Evolutionary conservation across 2,888 invertebrate species (phyloP).

Genomic region (Marasmarcha lunaedactyla): DNA sequence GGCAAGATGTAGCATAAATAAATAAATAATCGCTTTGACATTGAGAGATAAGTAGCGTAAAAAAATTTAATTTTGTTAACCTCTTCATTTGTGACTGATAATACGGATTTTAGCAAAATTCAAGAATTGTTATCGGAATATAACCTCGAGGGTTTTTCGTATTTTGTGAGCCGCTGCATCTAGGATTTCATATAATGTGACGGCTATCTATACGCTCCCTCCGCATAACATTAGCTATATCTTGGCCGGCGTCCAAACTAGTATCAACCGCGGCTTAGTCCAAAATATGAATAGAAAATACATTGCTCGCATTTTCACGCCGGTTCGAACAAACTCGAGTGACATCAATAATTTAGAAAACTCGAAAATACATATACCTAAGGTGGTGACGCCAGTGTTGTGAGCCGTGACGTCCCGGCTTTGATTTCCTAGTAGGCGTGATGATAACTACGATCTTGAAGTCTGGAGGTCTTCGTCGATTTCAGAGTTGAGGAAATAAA

Average conservation of each 20-base stretch:
- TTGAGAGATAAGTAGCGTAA: conserved; percentile 32
- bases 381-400: conserved; percentile 10
- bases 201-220: too few relatives aligned
- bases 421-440: conserved; percentile 8
- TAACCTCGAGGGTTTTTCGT: too few relatives aligned
- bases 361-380: neutral
- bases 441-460: conserved; percentile 7
- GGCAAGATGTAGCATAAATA: neutral
- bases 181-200: too few relatives aligned
- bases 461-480: conserved; percentile 4
- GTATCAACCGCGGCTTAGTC: neutral
- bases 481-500: conserved; percentile 11
- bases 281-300: neutral
- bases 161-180: too few relatives aligned
- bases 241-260: neutral
- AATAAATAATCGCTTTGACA: conserved; percentile 31
- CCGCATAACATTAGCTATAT: neutral
- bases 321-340: neutral
- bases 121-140: too few relatives aligned
- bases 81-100: too few relatives aligned
- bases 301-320: too few relatives aligned
- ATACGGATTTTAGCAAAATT: too few relatives aligned
- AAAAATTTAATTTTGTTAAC: too few relatives aligned
- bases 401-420: conserved; percentile 6
- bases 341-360: neutral